Base-by-base conservation (phyloP, 30 jellyfish, hydroid and myxozoan species). In the Mastigias papua region DNA sequence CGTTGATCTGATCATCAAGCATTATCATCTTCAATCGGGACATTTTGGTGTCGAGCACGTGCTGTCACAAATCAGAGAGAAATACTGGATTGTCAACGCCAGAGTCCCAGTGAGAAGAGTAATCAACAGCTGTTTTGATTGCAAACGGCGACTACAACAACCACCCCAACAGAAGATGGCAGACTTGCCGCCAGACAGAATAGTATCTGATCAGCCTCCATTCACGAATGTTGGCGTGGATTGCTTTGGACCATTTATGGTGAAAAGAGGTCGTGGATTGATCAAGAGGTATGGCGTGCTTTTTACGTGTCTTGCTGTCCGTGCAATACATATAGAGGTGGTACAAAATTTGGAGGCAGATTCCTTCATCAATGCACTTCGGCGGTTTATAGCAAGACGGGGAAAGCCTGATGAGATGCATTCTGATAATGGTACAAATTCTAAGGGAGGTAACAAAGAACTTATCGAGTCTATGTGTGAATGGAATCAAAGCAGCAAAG, bases 131-230 rank as follows among this genome's bases (percentile, higher is more conserved):
- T 86, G 82, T 73, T 48, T 86, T 57, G 63, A 48, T 16, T 86
- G 95, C 76, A 37, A 67, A 54, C 34, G 76, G 22, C 90, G 49
- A 31, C 26, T 64, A 16, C 88, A 65, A 86, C 69, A 51, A n/a
- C 75, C 90, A 37, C 10, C 42, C 25, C 66, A 86, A 21, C 95
- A n/a, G n/a, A n/a, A n/a, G n/a, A 86, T 86, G 89, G 83, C 89
- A 31, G 84, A 84, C 34, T 34, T 84, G 32, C 93, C 93, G 15
- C 75, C 46, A 31, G 37, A 33, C 50, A 75, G 84, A 61, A 48
- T 75, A 21, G 69, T 58, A 21, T 73, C 74, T n/a, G 72, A 29
- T 20, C 35, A 78, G 46, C 90, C 89, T 15, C 89, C 89, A 62
- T 86, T 86, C 81, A 35, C 76, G 50, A 3, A 27, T 32, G 86